Conservation (phyloP, 2,113 vertebrate genomes). For the Coptodon bakossiorum region DNA sequence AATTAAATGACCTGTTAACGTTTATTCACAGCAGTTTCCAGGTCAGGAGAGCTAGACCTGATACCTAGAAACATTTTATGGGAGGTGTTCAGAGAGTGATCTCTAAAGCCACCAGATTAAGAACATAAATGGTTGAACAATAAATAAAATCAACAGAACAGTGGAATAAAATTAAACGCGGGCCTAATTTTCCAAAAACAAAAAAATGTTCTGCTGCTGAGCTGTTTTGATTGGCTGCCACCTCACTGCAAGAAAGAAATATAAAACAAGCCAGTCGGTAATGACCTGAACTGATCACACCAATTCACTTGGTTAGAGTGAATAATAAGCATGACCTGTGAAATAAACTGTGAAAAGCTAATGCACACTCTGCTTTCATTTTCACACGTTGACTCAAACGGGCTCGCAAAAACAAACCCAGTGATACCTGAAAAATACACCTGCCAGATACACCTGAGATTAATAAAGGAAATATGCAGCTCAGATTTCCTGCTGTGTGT, state of each 20-base stretch:
- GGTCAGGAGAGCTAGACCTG: not conserved
- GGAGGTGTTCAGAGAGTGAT: not conserved
- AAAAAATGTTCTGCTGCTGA: not conserved
- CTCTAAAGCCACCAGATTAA: not conserved
- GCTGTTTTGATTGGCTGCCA: not conserved
- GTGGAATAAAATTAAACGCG: not conserved
- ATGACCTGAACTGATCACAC: not conserved
- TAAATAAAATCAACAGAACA: not conserved
- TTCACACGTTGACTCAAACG: not conserved
- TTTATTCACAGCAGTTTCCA: not conserved
- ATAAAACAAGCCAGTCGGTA: not conserved
- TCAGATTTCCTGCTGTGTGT: not conserved
- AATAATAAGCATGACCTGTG: not conserved
- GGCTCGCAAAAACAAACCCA: not conserved
- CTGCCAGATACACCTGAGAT: not conserved
- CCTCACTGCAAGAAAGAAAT: not conserved
- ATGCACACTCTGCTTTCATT: not conserved
- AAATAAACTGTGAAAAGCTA: not conserved
- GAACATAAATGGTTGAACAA: not conserved
- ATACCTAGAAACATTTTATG: not conserved
- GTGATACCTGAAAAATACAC: not conserved
- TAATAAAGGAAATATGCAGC: not conserved
- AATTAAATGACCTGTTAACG: not conserved
- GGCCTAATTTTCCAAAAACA: not conserved
- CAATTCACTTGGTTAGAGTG: not conserved